Base-by-base conservation (phyloP, 2,888 invertebrate species). In the Platycnemis pennipes region DNA sequence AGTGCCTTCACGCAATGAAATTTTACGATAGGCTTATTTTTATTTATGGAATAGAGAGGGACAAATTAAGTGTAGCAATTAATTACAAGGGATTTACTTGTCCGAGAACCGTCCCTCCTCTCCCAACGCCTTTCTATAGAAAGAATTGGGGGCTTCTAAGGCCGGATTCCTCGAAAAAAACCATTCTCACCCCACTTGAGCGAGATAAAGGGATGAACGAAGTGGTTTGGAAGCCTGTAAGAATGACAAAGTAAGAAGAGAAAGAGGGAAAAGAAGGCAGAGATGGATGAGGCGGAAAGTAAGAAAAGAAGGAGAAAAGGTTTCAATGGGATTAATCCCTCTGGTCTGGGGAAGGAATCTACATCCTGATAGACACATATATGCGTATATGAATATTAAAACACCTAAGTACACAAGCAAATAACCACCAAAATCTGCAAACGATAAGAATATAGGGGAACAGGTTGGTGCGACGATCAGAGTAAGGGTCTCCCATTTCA, bases 121-220 rank as follows among this genome's bases (percentile, higher is more conserved):
- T 26, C 26, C 77, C 37, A 8, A 7, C 37, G 31, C 37, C 3
- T 37, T 77, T 77, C 37, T 37, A 11, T 13, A 63, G 63, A 63
- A 11, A 26, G n/a, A 22, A 63, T 1, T 77, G 7, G 77, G 31
- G 77, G 8, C 37, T 77, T 77, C 13, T 11, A 37, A 77, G 31
- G 77, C 31, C 31, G 37, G 37, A n/a, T 16, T 37, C 1, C 11
- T 31, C 77, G 31, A 77, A 77, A 77, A 77, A 77, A 31, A 31
- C 37, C 37, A 3, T 37, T 16, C 77, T 77, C 37, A 77, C 37
- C 13, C 77, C 77, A 77, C 77, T 77, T 11, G 77, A 77, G 37
- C 13, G 77, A 77, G 31, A 77, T 63, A 77, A 37, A 77, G 77
- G 77, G 77, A 77, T 77, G 77, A 37, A 77, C 77, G 77, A 77